phyloP scores from a whole-genome alignment of 2,113 vertebrate species.

The Python bivittatus region DNA sequence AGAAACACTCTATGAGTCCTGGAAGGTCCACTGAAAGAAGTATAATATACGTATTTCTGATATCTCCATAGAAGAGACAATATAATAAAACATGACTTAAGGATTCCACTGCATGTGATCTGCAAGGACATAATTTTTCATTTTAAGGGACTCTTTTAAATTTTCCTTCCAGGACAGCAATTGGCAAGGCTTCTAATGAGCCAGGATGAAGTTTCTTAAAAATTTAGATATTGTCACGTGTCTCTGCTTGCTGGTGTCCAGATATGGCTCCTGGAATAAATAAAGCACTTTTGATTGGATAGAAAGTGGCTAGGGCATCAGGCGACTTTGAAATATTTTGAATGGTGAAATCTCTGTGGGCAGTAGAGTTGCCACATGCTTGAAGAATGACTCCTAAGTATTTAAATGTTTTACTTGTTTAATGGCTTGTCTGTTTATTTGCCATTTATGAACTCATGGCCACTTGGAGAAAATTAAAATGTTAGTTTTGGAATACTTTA shows the following conservation, averaged over 20 bases:
- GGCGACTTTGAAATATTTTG: background rate
- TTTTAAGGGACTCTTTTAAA: background rate
- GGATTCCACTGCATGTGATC: background rate
- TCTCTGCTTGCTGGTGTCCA: background rate
- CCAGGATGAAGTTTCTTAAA: background rate
- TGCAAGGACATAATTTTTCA: background rate
- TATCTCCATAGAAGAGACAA: background rate
- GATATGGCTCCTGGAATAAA: background rate
- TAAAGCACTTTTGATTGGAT: background rate
- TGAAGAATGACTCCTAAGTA: background rate
- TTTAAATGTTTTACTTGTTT: background rate
- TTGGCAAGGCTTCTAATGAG: background rate
- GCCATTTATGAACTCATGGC: background rate
- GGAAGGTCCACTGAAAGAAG: background rate
- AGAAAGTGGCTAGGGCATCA: background rate
- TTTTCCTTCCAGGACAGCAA: background rate
- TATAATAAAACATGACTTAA: background rate
- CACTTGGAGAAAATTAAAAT: background rate
- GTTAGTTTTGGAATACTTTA: background rate
- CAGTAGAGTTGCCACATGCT: background rate
- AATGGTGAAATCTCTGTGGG: background rate
- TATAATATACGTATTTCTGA: background rate
- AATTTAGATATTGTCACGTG: background rate
- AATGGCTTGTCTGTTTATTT: background rate
- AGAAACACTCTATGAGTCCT: background rate